Base-by-base conservation (phyloP, 2,113 vertebrate genomes). In the Morone chrysops region DNA sequence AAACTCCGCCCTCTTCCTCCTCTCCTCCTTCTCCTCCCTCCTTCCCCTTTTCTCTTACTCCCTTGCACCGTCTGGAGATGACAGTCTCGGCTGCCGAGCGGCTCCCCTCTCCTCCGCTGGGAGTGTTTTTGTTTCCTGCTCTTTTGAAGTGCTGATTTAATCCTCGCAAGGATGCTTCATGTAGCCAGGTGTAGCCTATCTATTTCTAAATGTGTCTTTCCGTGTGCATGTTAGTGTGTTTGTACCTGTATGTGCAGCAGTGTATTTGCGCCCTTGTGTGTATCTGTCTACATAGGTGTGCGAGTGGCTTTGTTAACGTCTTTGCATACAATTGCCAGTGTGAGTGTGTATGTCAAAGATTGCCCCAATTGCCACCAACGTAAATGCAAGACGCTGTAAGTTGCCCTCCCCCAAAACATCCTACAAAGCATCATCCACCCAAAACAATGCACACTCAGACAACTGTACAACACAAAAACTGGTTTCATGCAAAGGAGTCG, bases 121-220 rank as follows among this genome's bases (percentile, higher is more conserved):
- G 93, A 93, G 80, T 91, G 92, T 90, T 94, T 92, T 93, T 85
- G 87, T 94, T 93, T 94, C 90, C 90, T 89, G 84, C 90, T 93
- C 92, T 91, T 96, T 95, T 95, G 94, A 96, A 95, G 94, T 94
- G 94, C 90, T 93, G 94, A 94, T 95, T 95, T 94, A 95, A 95
- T 94, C 94, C 94, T 94, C 88, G 75, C 87, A 90, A 92, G 89
- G 90, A 92, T 92, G 90, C 87, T 57, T 82, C 87, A 69, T 81
- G 79, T 87, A 93, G 90, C 94, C 90, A 94, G 91, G 93, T 93
- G 92, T 93, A 91, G 89, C 92, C 90, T 88, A 84, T 90, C 89
- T 90, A 69, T 78, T 88, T 82, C 89, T 81, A 87, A 89, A 82
- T 89, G 87, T 80, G 90, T 79, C 73, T 78, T 80, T 91, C 81